Conservation (phyloP, 2,797 vertebrate species). For the Loriculus beryllinus region DNA sequence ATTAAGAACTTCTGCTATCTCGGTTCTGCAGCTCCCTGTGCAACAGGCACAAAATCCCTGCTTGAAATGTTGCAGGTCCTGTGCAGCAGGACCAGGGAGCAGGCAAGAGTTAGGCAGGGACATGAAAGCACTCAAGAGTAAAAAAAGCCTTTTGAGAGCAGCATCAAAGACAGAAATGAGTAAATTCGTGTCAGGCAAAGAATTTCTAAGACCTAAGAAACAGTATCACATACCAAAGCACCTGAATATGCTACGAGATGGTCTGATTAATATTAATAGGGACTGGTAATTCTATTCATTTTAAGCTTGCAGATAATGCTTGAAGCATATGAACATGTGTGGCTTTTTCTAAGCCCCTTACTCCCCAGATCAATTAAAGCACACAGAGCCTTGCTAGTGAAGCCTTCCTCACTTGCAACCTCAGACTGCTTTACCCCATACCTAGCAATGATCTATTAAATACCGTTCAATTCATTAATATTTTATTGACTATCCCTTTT, state of each 20-base stretch:
- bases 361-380: background rate
- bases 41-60: background rate
- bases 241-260: background rate
- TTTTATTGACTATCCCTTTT: background rate
- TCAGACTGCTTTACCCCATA: background rate
- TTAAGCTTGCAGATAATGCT: background rate
- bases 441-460: background rate
- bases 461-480: background rate
- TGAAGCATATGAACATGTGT: background rate
- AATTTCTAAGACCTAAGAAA: background rate
- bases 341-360: background rate
- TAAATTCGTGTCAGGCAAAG: rapidly evolving
- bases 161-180: background rate
- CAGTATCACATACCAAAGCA: background rate
- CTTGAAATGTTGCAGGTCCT: background rate
- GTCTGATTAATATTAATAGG: background rate
- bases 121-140: background rate
- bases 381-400: background rate
- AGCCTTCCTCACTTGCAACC: background rate
- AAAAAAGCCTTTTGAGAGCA: background rate
- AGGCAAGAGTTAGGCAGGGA: background rate
- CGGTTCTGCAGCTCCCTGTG: background rate
- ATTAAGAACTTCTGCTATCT: background rate
- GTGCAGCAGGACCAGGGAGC: background rate
- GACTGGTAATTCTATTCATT: background rate